phyloP scores from a whole-genome alignment of 2,113 vertebrate species.

The Saguinus imperator region DNA sequence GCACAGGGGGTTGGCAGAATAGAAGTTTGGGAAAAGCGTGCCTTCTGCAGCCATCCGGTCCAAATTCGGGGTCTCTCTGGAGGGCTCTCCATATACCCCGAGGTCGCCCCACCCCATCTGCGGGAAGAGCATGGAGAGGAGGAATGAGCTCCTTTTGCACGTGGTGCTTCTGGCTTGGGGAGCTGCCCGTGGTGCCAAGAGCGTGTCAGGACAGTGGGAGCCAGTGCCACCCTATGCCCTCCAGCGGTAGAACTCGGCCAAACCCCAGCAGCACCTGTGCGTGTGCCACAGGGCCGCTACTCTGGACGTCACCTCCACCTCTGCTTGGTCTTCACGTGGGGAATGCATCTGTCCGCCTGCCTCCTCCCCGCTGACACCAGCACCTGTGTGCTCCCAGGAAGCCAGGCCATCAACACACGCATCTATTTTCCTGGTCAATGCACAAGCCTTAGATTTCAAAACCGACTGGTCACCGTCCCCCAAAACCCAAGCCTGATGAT shows the following conservation, averaged over 20 bases:
- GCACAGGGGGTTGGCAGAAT: constrained; percentile 95
- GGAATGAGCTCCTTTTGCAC: not conserved
- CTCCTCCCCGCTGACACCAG: not conserved
- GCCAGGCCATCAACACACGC: not conserved
- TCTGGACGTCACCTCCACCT: too few species aligned
- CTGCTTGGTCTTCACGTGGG: not conserved
- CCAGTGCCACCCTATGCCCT: too few species aligned
- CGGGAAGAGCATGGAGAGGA: constrained; percentile 34
- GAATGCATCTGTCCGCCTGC: not conserved
- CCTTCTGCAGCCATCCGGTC: constrained; percentile 96
- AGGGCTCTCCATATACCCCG: constrained; percentile 93
- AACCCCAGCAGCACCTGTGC: not conserved
- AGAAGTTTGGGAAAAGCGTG: constrained; percentile 94
- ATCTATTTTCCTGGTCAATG: not conserved
- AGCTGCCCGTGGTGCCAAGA: not conserved
- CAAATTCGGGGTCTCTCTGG: constrained; percentile 95
- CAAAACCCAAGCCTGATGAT: not conserved
- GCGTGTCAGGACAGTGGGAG: not conserved
- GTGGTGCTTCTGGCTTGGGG: not conserved
- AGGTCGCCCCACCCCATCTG: constrained; percentile 99
- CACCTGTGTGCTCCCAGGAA: not conserved
- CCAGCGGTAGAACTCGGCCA: fast-evolving
- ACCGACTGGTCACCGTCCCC: not conserved
- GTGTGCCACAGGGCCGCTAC: fast-evolving
- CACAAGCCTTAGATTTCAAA: not conserved